phyloP scores from a whole-genome alignment of 2,113 vertebrate genomes.

The Gymnocephalus cernua region DNA sequence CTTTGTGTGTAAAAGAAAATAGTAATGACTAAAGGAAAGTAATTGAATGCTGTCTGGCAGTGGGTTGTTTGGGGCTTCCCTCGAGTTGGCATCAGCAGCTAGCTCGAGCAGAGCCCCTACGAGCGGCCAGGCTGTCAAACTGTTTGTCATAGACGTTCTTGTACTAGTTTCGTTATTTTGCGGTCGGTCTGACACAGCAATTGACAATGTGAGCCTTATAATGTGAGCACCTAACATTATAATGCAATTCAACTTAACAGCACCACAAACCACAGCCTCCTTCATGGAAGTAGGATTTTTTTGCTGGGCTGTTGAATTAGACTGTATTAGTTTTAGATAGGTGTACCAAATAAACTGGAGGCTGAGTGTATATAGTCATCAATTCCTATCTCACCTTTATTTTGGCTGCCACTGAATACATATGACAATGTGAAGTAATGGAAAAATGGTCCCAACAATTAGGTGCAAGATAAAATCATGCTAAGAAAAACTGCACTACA shows the following conservation, averaged over 20 bases:
- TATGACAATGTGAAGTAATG: slow-evolving; percentile 6
- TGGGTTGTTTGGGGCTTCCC: neutral
- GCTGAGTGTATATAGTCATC: neutral
- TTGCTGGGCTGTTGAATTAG: neutral
- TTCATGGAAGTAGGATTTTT: neutral
- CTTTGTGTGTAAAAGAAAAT: neutral
- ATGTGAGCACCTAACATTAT: neutral
- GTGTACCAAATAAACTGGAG: neutral
- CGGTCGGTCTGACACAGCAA: neutral
- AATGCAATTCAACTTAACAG: slow-evolving; percentile 4
- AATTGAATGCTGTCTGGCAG: neutral
- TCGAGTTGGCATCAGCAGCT: neutral
- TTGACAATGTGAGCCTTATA: slow-evolving; percentile 4
- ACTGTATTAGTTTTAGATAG: slow-evolving; percentile 9
- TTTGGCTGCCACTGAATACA: slow-evolving; percentile 18
- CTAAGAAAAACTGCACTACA: neutral
- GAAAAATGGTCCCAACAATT: slow-evolving; percentile 11
- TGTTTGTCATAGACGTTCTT: fast-evolving
- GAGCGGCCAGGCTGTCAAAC: neutral
- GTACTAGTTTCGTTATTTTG: neutral
- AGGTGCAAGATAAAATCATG: slow-evolving; percentile 8
- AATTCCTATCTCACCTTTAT: neutral
- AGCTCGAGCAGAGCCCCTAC: neutral
- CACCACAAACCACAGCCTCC: neutral
- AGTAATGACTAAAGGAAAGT: slow-evolving; percentile 2